These are phyloP conservation scores for Teinopalpus imperialis DNA, from an alignment of 2,888 invertebrate species.

Conservation along the genomic window DNA sequence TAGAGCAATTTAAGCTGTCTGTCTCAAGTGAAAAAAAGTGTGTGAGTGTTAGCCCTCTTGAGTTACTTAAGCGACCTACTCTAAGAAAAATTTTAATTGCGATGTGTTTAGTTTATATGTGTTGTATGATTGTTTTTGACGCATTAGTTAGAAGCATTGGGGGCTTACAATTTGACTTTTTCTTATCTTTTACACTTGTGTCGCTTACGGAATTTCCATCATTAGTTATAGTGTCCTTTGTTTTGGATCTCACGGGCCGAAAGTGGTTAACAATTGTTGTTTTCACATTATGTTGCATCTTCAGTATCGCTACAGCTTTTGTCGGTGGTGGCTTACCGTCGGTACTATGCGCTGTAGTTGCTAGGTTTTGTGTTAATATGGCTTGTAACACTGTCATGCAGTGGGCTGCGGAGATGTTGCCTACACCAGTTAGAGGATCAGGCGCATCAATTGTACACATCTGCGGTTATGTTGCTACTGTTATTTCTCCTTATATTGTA, in stretches of 20 bases:
- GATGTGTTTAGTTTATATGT: slow-evolving; percentile 51
- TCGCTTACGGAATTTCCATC: slow-evolving; percentile 64
- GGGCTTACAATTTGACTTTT: slow-evolving; percentile 54
- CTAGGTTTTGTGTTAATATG: slow-evolving; percentile 59
- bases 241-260: slow-evolving; percentile 55
- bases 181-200: slow-evolving; percentile 57
- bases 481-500: slow-evolving; percentile 60
- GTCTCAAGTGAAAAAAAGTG: slow-evolving; percentile 28
- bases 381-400: slow-evolving; percentile 48
- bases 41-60: slow-evolving; percentile 37
- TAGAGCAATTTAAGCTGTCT: slow-evolving; percentile 48
- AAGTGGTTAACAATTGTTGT: slow-evolving; percentile 45
- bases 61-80: slow-evolving; percentile 46
- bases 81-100: slow-evolving; percentile 49
- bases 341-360: slow-evolving; percentile 53
- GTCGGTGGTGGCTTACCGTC: slow-evolving; percentile 48
- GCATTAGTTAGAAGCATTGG: slow-evolving; percentile 55
- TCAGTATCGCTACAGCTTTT: slow-evolving; percentile 49
- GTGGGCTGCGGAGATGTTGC: slow-evolving; percentile 63
- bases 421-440: slow-evolving; percentile 56
- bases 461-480: slow-evolving; percentile 50
- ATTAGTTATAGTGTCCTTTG: slow-evolving; percentile 49
- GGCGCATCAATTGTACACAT: slow-evolving; percentile 55
- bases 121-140: slow-evolving; percentile 52
- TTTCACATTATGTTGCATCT: slow-evolving; percentile 41